Base-by-base conservation (phyloP, 2,113 vertebrate species). In the Synodontis membranacea region DNA sequence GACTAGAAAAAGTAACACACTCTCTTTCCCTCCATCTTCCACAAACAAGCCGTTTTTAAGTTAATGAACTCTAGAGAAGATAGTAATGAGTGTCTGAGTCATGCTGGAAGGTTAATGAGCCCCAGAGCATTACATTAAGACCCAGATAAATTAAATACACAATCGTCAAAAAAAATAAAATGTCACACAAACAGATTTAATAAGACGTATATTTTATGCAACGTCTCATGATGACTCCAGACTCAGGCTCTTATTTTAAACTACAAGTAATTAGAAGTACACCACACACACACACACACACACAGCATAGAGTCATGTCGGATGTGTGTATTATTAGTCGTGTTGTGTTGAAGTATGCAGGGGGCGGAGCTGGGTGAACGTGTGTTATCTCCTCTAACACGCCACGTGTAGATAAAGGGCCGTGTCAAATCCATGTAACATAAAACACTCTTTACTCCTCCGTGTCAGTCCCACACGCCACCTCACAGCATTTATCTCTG, bases 241-340 rank as follows among this genome's bases (percentile, higher is more conserved):
- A 28, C 31, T 42, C 70, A 44, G 21, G 11, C 2, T 46, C 70
- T 74, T 46, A 44, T 74, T 44, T 44, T 28, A 74, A 75, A 75
- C 39, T 14, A 14, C 25, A 46, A 75, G 28, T 75, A 75, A 44
- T 75, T 28, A 5, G 23, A 75, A 11, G 4, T 28, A 75, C 23
- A 75, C 42, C 70, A 28, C 70, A 75, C 70, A 74, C 70, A 74
- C 42, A 31, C 70, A 74, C 39, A 19, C 31, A 68, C 81, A 70
- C 58, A 60, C 80, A 62, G 48, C 34, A 83, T 25, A 10, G 60
- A 72, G 50, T 64, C 80, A 52, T 72, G n/a, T 83, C 56, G 83
- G 76, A 87, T 89, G 62, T 58, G 42, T 64, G 81, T 34, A 62
- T 86, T 74, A 86, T 89, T 86, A 86, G 85, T 75, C 81, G 31